These are phyloP conservation scores for Dioctria rufipes DNA, from an alignment of 2,888 invertebrate genomes.

Conservation along the genomic window DNA sequence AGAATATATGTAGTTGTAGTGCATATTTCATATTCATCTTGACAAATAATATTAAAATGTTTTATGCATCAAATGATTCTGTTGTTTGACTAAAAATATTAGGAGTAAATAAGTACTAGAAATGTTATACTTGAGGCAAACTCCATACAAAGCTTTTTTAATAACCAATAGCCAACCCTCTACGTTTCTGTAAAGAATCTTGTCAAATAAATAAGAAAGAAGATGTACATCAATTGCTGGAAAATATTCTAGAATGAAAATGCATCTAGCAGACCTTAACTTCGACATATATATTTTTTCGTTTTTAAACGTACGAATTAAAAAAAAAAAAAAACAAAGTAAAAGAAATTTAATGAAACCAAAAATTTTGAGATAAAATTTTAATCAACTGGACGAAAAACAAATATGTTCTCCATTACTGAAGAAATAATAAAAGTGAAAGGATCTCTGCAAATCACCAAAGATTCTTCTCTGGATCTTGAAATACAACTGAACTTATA, in stretches of 20 bases:
- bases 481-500: slow-evolving; percentile 43
- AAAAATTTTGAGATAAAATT: not conserved
- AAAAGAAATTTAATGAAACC: not conserved
- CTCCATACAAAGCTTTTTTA: too few relatives aligned
- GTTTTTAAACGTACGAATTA: not conserved
- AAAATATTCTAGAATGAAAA: not conserved
- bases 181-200: too few relatives aligned
- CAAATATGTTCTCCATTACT: slow-evolving; percentile 6
- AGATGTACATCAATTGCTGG: not conserved
- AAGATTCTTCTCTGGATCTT: slow-evolving; percentile 13
- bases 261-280: not conserved
- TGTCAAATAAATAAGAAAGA: too few relatives aligned
- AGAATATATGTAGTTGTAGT: too few relatives aligned
- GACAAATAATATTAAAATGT: too few relatives aligned
- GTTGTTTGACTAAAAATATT: too few relatives aligned
- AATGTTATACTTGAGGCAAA: too few relatives aligned
- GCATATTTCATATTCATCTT: too few relatives aligned
- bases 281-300: not conserved
- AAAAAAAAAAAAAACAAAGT: not conserved
- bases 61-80: too few relatives aligned
- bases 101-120: too few relatives aligned
- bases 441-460: slow-evolving; percentile 1
- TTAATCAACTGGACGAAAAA: not conserved
- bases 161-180: too few relatives aligned
- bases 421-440: slow-evolving; percentile 12